These are phyloP conservation scores for Anas bahamensis DNA, from an alignment of 2,797 vertebrate genomes.

Conservation along the genomic window DNA sequence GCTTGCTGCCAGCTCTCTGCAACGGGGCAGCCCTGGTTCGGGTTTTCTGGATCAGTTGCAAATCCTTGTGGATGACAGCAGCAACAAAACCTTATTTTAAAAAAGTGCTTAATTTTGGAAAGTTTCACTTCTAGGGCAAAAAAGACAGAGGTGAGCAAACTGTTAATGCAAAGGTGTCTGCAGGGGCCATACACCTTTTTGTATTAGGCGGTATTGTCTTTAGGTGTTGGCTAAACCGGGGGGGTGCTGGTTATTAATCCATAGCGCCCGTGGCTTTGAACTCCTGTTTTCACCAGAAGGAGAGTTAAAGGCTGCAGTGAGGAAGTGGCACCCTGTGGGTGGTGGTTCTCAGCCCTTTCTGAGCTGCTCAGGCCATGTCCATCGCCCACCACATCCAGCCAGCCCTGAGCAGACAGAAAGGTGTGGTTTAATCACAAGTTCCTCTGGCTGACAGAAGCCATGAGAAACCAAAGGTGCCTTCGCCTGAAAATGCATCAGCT, in stretches of 20 bases:
- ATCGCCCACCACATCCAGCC: neutral
- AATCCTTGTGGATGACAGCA: neutral
- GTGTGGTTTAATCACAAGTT: neutral
- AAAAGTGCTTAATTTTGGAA: neutral
- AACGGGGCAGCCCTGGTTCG: accelerated
- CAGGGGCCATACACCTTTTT: accelerated
- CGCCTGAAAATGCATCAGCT: neutral
- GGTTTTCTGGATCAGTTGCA: neutral
- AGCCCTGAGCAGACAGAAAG: neutral
- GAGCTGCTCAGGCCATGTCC: neutral
- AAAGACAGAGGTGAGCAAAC: neutral
- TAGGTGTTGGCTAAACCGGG: neutral
- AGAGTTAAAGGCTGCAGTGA: neutral
- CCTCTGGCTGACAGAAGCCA: neutral
- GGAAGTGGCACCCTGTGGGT: neutral
- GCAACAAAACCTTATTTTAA: neutral
- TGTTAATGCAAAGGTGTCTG: neutral
- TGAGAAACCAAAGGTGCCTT: neutral
- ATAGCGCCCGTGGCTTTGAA: neutral
- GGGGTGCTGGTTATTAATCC: too few species aligned
- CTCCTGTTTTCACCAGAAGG: neutral
- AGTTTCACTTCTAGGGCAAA: neutral
- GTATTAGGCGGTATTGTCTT: neutral
- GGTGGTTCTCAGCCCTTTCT: neutral
- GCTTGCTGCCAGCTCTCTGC: neutral